Evolutionary conservation across 92 coral and sea anemone species (phyloP).

Genomic region (Diadumene lineata): DNA sequence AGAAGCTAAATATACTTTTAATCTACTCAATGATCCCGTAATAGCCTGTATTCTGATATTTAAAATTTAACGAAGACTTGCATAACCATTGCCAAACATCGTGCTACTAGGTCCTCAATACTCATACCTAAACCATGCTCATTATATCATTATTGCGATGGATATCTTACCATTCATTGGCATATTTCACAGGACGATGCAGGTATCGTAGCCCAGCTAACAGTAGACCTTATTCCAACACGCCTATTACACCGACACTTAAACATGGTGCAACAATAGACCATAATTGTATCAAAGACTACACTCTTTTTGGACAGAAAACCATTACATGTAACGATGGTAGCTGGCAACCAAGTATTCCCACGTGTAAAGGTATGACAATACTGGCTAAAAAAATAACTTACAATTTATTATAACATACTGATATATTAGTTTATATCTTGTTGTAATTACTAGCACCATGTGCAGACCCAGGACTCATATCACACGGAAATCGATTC

Average conservation of each 20-base stretch:
- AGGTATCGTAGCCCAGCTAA: background rate
- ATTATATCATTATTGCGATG: background rate
- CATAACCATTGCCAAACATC: too few relatives aligned
- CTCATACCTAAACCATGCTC: too few relatives aligned
- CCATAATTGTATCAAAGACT: background rate
- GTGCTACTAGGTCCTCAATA: too few relatives aligned
- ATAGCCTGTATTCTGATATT: too few relatives aligned
- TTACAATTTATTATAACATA: too few relatives aligned
- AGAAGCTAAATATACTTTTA: too few relatives aligned
- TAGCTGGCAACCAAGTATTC: conserved; percentile 18
- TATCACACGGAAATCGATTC: background rate
- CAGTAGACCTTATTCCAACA: background rate
- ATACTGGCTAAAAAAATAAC: too few relatives aligned
- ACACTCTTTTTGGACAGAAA: conserved; percentile 14
- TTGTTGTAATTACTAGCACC: background rate
- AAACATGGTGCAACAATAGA: background rate
- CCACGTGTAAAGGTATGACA: conserved; percentile 39
- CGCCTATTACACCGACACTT: background rate
- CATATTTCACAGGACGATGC: conserved; percentile 5
- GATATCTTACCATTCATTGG: too few relatives aligned
- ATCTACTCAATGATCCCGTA: too few relatives aligned
- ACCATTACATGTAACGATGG: conserved; percentile 11
- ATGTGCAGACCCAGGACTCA: conserved; percentile 18
- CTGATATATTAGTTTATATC: too few relatives aligned
- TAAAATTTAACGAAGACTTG: too few relatives aligned